phyloP scores from a whole-genome alignment of 1,140 invertebrate genomes.

The Forficula auricularia region DNA sequence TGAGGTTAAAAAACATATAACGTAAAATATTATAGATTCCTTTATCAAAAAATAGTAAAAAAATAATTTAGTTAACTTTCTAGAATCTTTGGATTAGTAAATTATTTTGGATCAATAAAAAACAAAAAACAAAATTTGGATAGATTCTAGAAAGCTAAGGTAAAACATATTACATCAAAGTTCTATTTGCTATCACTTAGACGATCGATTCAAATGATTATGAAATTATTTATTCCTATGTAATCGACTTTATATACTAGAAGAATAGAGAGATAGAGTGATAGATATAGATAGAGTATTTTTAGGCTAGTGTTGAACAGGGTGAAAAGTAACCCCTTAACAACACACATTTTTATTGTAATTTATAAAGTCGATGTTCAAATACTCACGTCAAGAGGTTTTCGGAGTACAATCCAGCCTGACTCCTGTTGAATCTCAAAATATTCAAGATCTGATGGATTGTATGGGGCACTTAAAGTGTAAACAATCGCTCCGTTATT shows the following conservation, averaged over 20 bases:
- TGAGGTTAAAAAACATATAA: no score
- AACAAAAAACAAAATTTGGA: constrained; percentile 1
- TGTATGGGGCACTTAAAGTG: constrained; percentile 67
- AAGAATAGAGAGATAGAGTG: no score
- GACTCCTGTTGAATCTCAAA: constrained; percentile 91
- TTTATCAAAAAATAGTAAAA: no score
- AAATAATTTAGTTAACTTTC: no score
- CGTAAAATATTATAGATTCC: no score
- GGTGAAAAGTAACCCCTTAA: not conserved
- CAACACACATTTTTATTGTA: constrained; percentile 1
- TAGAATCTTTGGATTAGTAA: no score
- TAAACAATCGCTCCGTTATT: constrained; percentile 91
- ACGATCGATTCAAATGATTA: not conserved
- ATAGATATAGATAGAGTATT: not conserved
- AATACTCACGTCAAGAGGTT: constrained; percentile 84
- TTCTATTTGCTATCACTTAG: not conserved
- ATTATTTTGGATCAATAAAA: not conserved
- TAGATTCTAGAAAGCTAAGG: not conserved
- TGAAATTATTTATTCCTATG: no score
- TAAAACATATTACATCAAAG: not conserved
- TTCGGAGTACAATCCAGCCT: constrained; percentile 87
- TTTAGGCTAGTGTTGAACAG: not conserved
- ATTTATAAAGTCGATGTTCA: not conserved
- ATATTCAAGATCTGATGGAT: constrained; percentile 74
- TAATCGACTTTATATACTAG: no score